phyloP scores from a whole-genome alignment of 2,888 invertebrate species.

The Ormyrus labotus region DNA sequence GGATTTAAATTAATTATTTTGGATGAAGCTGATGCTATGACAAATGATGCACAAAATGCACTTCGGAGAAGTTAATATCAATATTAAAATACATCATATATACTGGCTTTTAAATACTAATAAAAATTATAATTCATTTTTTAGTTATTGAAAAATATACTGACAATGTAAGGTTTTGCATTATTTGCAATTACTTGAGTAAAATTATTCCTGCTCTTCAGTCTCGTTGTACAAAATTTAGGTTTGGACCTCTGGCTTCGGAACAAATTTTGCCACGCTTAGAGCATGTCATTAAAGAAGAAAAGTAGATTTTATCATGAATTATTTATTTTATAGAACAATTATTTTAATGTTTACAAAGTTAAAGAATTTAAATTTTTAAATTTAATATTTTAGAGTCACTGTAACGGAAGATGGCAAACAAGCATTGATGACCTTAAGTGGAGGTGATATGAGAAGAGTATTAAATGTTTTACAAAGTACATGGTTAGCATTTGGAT shows the following conservation, averaged over 20 bases:
- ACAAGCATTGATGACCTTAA: conserved; percentile 90
- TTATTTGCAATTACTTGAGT: conserved; percentile 98
- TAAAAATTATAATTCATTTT: conserved; percentile 56
- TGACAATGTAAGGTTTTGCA: conserved; percentile 98
- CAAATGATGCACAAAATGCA: conserved; percentile 99
- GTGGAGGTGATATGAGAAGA: conserved; percentile 98
- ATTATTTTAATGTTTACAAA: conserved; percentile 15
- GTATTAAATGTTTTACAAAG: conserved; percentile 98
- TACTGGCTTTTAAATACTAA: too few relatives aligned
- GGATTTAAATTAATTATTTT: conserved; percentile 97
- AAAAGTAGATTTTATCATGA: conserved; percentile 80
- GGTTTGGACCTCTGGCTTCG: conserved; percentile 92
- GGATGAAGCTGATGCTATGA: conserved; percentile 99
- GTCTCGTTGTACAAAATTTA: conserved; percentile 96
- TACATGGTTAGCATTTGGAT: conserved; percentile 93
- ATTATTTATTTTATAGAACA: conserved; percentile 4
- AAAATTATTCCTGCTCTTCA: conserved; percentile 99
- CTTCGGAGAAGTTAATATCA: conserved; percentile 87
- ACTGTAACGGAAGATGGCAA: conserved; percentile 91
- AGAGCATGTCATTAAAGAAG: conserved; percentile 87
- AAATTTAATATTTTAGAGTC: conserved; percentile 71
- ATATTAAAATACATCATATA: background rate
- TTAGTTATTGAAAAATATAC: conserved; percentile 99
- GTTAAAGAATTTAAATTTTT: background rate
- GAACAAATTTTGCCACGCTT: conserved; percentile 94